A percentile compares a stretch with the other conserved stretches of the same genome.
Evolutionary conservation across 2,113 vertebrate species (phyloP).

Genomic region (Furnarius figulus): DNA sequence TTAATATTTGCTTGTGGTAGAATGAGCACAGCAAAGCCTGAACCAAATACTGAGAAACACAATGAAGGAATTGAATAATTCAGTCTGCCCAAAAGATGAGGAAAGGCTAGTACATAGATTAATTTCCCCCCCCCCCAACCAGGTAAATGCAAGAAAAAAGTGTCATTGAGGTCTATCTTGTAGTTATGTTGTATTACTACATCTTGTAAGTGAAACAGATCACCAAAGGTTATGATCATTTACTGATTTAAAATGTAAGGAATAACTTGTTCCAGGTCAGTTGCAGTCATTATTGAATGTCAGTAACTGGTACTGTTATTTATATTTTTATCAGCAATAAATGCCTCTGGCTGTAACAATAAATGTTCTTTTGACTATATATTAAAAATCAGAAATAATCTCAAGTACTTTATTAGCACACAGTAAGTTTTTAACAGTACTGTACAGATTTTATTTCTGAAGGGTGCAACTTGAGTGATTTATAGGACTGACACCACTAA

Average conservation of each 20-base stretch:
- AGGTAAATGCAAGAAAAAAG: background rate
- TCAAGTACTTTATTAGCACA: background rate
- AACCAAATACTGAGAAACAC: background rate
- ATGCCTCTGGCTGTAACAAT: background rate
- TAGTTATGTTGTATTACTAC: background rate
- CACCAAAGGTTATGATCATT: background rate
- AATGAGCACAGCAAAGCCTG: background rate
- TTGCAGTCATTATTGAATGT: background rate
- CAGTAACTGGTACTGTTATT: background rate
- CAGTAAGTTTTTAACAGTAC: background rate
- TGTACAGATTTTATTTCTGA: background rate
- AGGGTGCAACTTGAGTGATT: slow-evolving; percentile 3
- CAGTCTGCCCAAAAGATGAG: background rate
- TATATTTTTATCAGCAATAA: background rate
- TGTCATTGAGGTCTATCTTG: background rate
- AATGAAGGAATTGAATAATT: background rate
- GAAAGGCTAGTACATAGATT: background rate
- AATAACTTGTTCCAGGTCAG: background rate
- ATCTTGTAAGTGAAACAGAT: background rate
- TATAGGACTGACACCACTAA: background rate
- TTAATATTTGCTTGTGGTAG: background rate
- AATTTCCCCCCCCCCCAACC: background rate
- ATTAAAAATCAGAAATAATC: background rate
- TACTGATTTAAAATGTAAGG: background rate
- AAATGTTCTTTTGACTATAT: background rate